Evolutionary conservation across 2,113 vertebrate species (phyloP), one percentile per base, ranked within the genome.

Genomic region (Amphiprion percula): DNA sequence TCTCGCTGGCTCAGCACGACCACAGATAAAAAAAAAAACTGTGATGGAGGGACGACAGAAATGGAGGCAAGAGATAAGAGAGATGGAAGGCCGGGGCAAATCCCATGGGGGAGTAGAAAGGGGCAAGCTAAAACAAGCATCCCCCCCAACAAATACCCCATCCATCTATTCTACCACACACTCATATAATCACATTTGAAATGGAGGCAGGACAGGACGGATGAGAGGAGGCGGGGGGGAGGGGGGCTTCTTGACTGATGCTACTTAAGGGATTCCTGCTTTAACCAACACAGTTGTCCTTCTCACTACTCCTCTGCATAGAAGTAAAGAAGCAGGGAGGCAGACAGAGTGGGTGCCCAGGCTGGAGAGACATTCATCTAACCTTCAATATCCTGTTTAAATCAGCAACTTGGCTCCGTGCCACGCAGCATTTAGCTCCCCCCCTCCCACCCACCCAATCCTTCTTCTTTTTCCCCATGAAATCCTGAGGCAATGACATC

Each of bases 1-100:
- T 90, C 68, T 61, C 30, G 85, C 84, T 84, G 82, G 53, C 82
- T 92, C 91, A 90, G 89, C 89, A 77, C 55, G 71, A 60, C 41
- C 19, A 47, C 65, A 17, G 71, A 67, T 58, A 68, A 56, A 47
- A 63, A 30, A 68, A 44, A 58, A 63, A 83, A 37, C 33, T 8
- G 77, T 66, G 84, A 80, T 80, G 68, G 76, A 74, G 33, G 53
- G 33, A 55, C 21, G 58, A 80, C 24, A 46, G 81, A 66, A 68
- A 84, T 67, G 47, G 76, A 81, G 68, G 46, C 16, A 14, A 28
- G n/a, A 52, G 54, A 67, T 60, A 39, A 74, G 54, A 62, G 54
- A 41, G 72, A 79, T 26, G 73, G 72, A 75, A 47, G 53, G 66
- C 55, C 30, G 60, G 77, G 60, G 67, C 77, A 70, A 79, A 80